These are phyloP conservation scores for Sinotaia quadrata DNA, from an alignment of 2,888 invertebrate genomes.

Conservation along the genomic window DNA sequence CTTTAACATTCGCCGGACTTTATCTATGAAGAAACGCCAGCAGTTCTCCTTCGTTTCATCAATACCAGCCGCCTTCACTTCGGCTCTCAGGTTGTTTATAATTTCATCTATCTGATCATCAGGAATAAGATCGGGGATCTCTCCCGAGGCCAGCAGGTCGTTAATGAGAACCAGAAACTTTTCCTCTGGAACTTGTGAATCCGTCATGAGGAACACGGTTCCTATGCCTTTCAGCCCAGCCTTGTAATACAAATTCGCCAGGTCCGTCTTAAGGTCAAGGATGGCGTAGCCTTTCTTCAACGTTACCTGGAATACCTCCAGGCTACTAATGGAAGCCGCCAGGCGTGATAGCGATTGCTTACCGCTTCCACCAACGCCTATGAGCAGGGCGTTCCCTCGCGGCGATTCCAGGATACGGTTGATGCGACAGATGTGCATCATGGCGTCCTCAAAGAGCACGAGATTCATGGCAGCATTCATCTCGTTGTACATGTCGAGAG, in stretches of 20 bases:
- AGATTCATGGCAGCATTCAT: conserved; percentile 96
- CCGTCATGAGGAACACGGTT: conserved; percentile 96
- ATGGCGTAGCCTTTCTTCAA: conserved; percentile 90
- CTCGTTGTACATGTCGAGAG: conserved; percentile 94
- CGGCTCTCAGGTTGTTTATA: conserved; percentile 81
- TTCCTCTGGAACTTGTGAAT: conserved; percentile 94
- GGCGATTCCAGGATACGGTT: conserved; percentile 95
- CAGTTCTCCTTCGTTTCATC: conserved; percentile 94
- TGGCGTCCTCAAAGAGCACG: conserved; percentile 96
- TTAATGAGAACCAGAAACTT: conserved; percentile 95
- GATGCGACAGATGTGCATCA: conserved; percentile 93
- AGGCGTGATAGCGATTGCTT: conserved; percentile 93
- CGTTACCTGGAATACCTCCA: conserved; percentile 92
- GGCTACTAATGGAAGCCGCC: conserved; percentile 93
- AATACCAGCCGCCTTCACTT: conserved; percentile 82
- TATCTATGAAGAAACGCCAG: conserved; percentile 97
- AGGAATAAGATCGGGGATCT: conserved; percentile 95
- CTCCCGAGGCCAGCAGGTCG: conserved; percentile 94
- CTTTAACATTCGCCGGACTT: conserved; percentile 84
- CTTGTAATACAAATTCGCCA: conserved; percentile 89
- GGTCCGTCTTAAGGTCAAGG: conserved; percentile 85
- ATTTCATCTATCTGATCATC: conserved; percentile 97
- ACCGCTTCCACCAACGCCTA: conserved; percentile 96
- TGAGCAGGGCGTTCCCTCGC: conserved; percentile 91
- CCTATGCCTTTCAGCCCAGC: conserved; percentile 94